Conservation (phyloP, 2,113 vertebrate genomes). For the Pimephales promelas region DNA sequence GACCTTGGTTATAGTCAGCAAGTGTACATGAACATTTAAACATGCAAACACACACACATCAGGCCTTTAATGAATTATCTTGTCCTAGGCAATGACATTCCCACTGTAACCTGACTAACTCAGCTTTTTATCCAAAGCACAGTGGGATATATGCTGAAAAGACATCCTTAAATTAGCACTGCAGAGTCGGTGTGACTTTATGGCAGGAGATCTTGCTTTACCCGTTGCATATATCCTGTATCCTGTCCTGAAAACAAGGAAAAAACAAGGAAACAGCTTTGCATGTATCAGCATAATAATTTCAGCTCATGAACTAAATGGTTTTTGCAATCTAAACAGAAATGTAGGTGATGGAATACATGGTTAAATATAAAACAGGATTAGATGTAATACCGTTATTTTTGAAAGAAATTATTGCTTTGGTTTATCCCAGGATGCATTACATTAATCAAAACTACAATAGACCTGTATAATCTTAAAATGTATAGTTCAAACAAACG, state of each 20-base stretch:
- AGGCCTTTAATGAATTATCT: slow-evolving; percentile 22
- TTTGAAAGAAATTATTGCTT: not conserved
- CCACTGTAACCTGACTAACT: slow-evolving; percentile 4
- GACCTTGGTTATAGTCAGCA: slow-evolving; percentile 31
- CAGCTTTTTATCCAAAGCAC: slow-evolving; percentile 31
- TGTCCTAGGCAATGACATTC: not conserved
- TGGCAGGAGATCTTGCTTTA: slow-evolving; percentile 7
- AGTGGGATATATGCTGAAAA: slow-evolving; percentile 25
- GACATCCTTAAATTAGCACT: not conserved
- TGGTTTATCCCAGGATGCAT: not conserved
- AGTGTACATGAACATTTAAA: slow-evolving; percentile 19
- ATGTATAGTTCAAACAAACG: not conserved
- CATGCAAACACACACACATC: not conserved
- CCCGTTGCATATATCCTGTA: not conserved
- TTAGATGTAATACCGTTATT: not conserved
- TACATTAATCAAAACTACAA: not conserved
- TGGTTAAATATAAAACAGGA: slow-evolving; percentile 2
- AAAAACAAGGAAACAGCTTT: slow-evolving; percentile 27
- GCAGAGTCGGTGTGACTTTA: not conserved
- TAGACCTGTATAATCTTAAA: not conserved
- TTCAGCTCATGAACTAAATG: not conserved
- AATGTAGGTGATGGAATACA: not conserved
- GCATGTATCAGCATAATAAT: slow-evolving; percentile 30
- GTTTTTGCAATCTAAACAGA: not conserved
- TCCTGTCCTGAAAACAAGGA: not conserved